Conservation (phyloP, 2,113 vertebrate genomes). For the Trematocara nigrifrons region DNA sequence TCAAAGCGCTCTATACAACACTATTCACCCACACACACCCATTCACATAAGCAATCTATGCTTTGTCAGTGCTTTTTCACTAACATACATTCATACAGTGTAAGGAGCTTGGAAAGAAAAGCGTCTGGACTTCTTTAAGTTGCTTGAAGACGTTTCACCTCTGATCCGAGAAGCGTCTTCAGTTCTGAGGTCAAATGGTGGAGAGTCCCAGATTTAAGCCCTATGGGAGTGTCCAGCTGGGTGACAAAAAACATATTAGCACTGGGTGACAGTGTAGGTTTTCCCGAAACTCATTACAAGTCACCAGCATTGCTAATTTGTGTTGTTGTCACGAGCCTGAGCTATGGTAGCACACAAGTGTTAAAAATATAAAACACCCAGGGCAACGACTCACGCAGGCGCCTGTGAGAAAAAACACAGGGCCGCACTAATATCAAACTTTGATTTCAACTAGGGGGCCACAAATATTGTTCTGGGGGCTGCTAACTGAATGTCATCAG, state of each 20-base stretch:
- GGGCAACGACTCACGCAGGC: background rate
- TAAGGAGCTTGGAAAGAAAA: too few relatives aligned
- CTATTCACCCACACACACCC: too few relatives aligned
- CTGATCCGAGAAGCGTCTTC: too few relatives aligned
- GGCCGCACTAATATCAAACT: background rate
- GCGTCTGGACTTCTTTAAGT: too few relatives aligned
- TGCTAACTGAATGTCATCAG: background rate
- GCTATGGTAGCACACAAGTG: background rate
- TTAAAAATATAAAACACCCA: background rate
- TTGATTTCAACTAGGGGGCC: background rate
- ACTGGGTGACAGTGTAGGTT: background rate
- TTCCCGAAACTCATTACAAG: background rate
- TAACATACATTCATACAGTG: too few relatives aligned
- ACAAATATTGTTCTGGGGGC: background rate
- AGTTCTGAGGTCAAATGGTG: too few relatives aligned
- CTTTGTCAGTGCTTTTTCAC: too few relatives aligned
- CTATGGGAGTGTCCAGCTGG: too few relatives aligned
- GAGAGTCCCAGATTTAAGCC: too few relatives aligned
- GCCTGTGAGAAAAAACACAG: background rate
- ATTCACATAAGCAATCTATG: too few relatives aligned
- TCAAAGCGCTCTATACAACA: too few relatives aligned
- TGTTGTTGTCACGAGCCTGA: background rate
- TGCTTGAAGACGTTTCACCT: too few relatives aligned
- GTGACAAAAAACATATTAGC: background rate
- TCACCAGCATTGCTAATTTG: background rate